Evolutionary conservation across 2,113 vertebrate species (phyloP), one percentile per base, ranked within the genome.

Genomic region (Saguinus imperator): DNA sequence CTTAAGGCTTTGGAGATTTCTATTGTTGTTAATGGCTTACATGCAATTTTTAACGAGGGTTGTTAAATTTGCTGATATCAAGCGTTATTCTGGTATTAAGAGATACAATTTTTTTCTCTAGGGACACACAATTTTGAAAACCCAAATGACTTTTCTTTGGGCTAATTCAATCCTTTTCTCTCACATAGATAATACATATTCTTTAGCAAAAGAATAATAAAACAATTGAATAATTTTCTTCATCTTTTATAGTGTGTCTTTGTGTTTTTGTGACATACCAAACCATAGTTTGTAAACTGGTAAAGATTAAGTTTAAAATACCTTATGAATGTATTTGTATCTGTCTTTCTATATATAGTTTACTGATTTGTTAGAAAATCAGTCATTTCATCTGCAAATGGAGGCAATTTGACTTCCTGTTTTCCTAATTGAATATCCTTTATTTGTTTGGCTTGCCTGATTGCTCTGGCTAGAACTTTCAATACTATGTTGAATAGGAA

Each of bases 11-110:
- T 89, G 45, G 91, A 25, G 7, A 12, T 73, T 52, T 37, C 20
- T 91, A 94, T 12, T 20, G 9, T 21, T 84, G 8, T n/a, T 83
- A 93, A 82, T 75, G 29, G 4, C 68, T 91, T 95, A 94, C 77
- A n/a, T 6, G 88, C 6, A 85, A 45, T 20, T 83, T 92, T 52
- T 64, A 73, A 58, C n/a, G 52, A 73, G 21, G 20, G 0, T 16
- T 50, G 2, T 25, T 58, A 72, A 57, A 29, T 8, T 6, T 80
- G 27, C 43, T 80, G 20, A 91, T 73, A 91, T 32, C 12, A 5
- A 92, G 8, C 83, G 6, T 32, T 89, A 4, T 35, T 92, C 64
- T 57, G 10, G 35, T 96, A 84, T 90, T 81, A 90, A 43, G 20
- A 72, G 4, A 23, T 25, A 13, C 1, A 87, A 4, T 84, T 76